Evolutionary conservation across 2,797 vertebrate species (phyloP).

Genomic region (Botia almorhae): DNA sequence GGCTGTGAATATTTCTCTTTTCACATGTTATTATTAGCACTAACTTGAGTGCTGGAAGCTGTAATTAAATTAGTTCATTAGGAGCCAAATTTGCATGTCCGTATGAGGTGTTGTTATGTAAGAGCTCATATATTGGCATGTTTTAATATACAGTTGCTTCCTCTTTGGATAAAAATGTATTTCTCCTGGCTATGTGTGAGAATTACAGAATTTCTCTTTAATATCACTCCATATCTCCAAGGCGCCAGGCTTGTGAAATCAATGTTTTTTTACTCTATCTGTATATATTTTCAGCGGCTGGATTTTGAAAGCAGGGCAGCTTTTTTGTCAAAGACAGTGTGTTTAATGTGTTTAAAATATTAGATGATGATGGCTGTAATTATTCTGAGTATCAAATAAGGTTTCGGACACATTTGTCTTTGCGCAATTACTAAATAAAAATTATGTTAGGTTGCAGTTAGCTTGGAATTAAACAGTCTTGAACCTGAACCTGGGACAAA

Average conservation of each 20-base stretch:
- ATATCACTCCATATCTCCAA: conserved; percentile 76
- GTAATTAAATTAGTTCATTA: conserved; percentile 48
- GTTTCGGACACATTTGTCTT: conserved; percentile 71
- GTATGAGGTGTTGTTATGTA: conserved; percentile 42
- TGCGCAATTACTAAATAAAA: conserved; percentile 69
- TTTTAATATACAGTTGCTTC: conserved; percentile 48
- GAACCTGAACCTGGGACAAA: conserved; percentile 52
- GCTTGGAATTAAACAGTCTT: conserved; percentile 71
- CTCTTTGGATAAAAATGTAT: not conserved
- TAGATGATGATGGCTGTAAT: conserved; percentile 65
- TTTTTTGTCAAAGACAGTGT: conserved; percentile 65
- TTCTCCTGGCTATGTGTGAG: conserved; percentile 46
- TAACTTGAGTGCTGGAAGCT: conserved; percentile 30
- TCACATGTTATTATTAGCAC: conserved; percentile 28
- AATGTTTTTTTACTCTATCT: conserved; percentile 56
- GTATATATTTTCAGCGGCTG: not conserved
- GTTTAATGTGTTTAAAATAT: conserved; percentile 69
- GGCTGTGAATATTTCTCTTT: not conserved
- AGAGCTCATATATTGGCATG: conserved; percentile 27
- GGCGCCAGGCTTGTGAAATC: conserved; percentile 80
- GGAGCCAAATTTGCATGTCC: conserved; percentile 21
- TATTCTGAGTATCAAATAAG: conserved; percentile 64
- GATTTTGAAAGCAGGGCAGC: conserved; percentile 10
- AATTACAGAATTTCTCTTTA: conserved; percentile 82
- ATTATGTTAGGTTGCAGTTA: conserved; percentile 73